Conservation (phyloP, 2,797 vertebrate genomes). For the Rousettus madagascariensis region DNA sequence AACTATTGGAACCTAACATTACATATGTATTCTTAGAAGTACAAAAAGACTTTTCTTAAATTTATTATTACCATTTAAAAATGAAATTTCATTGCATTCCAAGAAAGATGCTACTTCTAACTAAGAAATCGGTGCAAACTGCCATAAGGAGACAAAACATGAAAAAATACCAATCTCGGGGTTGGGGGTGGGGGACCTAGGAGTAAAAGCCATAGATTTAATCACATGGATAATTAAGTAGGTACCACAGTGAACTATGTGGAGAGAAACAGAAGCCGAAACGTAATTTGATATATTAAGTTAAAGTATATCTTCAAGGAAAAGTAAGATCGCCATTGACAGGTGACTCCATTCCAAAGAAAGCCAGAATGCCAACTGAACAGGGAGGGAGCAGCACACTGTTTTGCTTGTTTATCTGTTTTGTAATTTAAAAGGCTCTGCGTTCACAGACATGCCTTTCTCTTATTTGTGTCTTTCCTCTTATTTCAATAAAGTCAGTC, state of each 20-base stretch:
- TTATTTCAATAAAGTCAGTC: neutral
- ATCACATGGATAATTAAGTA: neutral
- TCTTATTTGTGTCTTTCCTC: neutral
- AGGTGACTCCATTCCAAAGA: neutral
- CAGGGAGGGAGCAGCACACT: neutral
- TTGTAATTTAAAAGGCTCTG: neutral
- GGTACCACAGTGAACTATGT: neutral
- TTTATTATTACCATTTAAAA: neutral
- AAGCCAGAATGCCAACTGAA: neutral
- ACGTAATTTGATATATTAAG: neutral
- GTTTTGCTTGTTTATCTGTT: neutral
- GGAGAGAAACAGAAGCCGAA: neutral
- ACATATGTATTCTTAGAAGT: constrained; percentile 53
- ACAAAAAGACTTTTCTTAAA: neutral
- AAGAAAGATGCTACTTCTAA: constrained; percentile 48
- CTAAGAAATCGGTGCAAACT: neutral
- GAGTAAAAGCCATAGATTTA: constrained; percentile 44
- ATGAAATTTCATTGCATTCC: neutral
- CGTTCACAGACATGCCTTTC: neutral
- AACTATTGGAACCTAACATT: constrained; percentile 49
- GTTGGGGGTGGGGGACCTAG: neutral
- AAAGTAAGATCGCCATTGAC: neutral
- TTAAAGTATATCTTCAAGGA: neutral
- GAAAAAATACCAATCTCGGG: neutral
- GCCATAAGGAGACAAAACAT: neutral